These are phyloP conservation scores for Lithodes maja DNA, from an alignment of 2,888 invertebrate species.

Conservation along the genomic window DNA sequence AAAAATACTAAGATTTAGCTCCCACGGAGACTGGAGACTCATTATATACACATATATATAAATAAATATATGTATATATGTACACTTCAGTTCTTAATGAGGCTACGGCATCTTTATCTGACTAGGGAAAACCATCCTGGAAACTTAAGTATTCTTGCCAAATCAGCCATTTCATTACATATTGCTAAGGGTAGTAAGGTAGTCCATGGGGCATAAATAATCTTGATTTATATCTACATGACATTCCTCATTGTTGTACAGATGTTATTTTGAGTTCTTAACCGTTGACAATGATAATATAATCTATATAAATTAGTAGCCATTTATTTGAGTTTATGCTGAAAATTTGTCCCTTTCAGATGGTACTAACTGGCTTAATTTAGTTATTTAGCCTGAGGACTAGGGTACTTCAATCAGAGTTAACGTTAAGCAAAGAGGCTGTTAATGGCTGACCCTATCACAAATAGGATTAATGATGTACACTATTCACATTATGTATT, in stretches of 20 bases:
- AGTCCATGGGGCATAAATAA: not conserved
- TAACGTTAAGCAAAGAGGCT: constrained; percentile 23
- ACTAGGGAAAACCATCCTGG: constrained; percentile 61
- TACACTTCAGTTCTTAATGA: constrained; percentile 17
- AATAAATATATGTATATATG: constrained; percentile 25
- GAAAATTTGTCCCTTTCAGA: too few relatives aligned
- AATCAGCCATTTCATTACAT: constrained; percentile 38
- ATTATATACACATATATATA: constrained; percentile 35
- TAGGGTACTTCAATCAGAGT: not conserved
- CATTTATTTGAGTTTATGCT: too few relatives aligned
- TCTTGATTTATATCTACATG: too few relatives aligned
- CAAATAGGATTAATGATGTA: constrained; percentile 51
- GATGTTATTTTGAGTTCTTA: too few relatives aligned
- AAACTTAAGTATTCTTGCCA: constrained; percentile 34
- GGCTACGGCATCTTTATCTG: constrained; percentile 43
- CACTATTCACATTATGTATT: constrained; percentile 20
- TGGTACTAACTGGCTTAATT: too few relatives aligned
- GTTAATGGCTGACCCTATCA: constrained; percentile 59
- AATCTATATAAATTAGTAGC: too few relatives aligned
- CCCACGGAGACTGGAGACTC: constrained; percentile 15
- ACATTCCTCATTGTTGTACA: too few relatives aligned
- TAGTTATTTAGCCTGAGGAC: too few relatives aligned
- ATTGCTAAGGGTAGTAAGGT: constrained; percentile 3
- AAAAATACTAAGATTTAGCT: constrained; percentile 38
- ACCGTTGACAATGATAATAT: too few relatives aligned